phyloP scores from a whole-genome alignment of 2,888 invertebrate species.

The Ectobius pallidus region DNA sequence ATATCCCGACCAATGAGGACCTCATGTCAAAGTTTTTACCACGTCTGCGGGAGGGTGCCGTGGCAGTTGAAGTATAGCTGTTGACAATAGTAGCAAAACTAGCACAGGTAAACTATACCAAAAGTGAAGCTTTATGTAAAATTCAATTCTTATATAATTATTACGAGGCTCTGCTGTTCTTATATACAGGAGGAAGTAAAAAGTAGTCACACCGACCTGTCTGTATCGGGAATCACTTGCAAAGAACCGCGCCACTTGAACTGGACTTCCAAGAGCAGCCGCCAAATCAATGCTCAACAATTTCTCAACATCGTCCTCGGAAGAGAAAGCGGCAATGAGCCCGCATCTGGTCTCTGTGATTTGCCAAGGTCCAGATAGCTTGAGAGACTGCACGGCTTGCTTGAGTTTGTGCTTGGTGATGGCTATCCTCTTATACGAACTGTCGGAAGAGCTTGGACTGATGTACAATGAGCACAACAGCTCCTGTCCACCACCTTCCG shows the following conservation, averaged over 20 bases:
- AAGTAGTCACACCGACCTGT: constrained; percentile 41
- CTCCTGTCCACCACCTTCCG: constrained; percentile 42
- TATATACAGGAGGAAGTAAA: neutral
- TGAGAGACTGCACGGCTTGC: constrained; percentile 4
- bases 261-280: constrained; percentile 54
- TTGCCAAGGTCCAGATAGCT: constrained; percentile 34
- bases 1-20: no score
- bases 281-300: constrained; percentile 54
- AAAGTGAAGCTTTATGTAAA: no score
- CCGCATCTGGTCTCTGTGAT: constrained; percentile 55
- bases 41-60: no score
- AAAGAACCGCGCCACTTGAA: constrained; percentile 55
- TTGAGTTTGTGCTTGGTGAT: neutral
- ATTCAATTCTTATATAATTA: no score
- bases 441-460: constrained; percentile 17
- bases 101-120: no score
- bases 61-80: no score
- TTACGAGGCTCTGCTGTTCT: no score
- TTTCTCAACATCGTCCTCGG: constrained; percentile 55
- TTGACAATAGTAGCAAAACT: no score
- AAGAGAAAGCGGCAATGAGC: constrained; percentile 54
- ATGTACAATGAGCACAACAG: constrained; percentile 41
- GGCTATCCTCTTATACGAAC: neutral
- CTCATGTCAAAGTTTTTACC: no score
- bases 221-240: constrained; percentile 54